Conservation (phyloP, 2,797 vertebrate species). For the Centropyge bicolor region DNA sequence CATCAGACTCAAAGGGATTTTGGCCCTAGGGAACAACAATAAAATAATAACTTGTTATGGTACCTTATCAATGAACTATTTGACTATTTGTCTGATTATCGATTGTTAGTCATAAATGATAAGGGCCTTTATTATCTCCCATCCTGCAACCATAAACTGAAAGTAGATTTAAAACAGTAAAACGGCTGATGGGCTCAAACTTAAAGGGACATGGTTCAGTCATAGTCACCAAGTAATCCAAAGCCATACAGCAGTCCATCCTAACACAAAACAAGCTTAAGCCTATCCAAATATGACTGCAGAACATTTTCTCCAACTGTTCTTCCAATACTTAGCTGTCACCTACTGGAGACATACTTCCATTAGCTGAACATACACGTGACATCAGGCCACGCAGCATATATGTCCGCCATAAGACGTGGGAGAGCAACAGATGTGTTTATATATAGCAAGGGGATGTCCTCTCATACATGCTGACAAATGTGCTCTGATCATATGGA, state of each 20-base stretch:
- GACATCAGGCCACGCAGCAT: slow-evolving; percentile 19
- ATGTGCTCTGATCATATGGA: slow-evolving; percentile 33
- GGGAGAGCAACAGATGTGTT: slow-evolving; percentile 59
- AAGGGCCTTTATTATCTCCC: neutral
- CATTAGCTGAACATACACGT: slow-evolving; percentile 28
- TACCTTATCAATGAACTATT: slow-evolving; percentile 23
- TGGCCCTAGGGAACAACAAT: slow-evolving; percentile 86
- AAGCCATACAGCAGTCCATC: neutral
- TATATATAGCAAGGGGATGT: slow-evolving; percentile 61
- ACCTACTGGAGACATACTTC: neutral
- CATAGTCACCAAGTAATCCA: neutral
- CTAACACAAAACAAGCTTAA: neutral
- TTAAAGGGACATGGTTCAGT: too few relatives aligned
- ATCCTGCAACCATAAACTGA: slow-evolving; percentile 25
- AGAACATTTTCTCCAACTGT: too few relatives aligned
- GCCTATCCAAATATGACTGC: neutral
- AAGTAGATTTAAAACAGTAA: neutral
- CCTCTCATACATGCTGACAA: slow-evolving; percentile 39
- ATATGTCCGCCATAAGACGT: slow-evolving; percentile 29
- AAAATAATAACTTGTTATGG: slow-evolving; percentile 20
- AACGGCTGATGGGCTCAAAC: neutral
- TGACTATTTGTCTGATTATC: slow-evolving; percentile 3
- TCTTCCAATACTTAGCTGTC: neutral
- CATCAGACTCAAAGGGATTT: slow-evolving; percentile 94
- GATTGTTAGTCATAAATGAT: slow-evolving; percentile 20